Evolutionary conservation across 2,797 vertebrate species (phyloP), one percentile per base, ranked within the genome.

Genomic region (Spea hammondii): DNA sequence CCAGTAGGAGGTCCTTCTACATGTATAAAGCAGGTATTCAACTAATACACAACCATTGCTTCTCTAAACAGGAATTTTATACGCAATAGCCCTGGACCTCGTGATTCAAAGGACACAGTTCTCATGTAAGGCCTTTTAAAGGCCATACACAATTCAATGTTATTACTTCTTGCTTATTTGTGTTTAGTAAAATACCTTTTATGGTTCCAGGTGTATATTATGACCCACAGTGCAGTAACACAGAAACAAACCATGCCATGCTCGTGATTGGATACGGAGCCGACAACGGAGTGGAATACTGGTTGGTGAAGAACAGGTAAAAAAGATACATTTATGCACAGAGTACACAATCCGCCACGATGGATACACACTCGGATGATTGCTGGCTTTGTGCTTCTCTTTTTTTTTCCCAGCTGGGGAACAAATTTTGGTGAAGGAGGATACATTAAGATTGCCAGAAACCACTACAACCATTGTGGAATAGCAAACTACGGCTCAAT

Each of bases 401-500:
- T 12, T 10, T 65, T 51, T 53, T 4, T 55, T 76, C 65, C 2
- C 86, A 95, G 93, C 86, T 95, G 93, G 94, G 70, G 93, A 64
- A 87, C 89, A 50, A 13, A 5, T 0, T 95, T 93, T 92, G 94
- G 93, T 67, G 91, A 90, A 9, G 77, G 88, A 14, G 93, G 94
- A 8, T 93, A 91, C 83, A 80, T 94, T 83, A 65, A 91, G 86
- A 95, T 94, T 90, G 92, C 93, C 0, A 92, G 89, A 57, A 93
- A 94, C 84, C 93, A 88, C 7, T 90, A 86, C 78, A 95, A 94
- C 86, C 82, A 90, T 51, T 95, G 94, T 14, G 92, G 94, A 72
- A 95, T 94, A 62, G 88, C 92, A 84, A 94, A 88, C 87, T 88
- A 92, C 0, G 92, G 91, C 79, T 93, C 91, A 85, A 94, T 88